Conservation (phyloP, 2,888 invertebrate species). For the Exephanes ischioxanthus region DNA sequence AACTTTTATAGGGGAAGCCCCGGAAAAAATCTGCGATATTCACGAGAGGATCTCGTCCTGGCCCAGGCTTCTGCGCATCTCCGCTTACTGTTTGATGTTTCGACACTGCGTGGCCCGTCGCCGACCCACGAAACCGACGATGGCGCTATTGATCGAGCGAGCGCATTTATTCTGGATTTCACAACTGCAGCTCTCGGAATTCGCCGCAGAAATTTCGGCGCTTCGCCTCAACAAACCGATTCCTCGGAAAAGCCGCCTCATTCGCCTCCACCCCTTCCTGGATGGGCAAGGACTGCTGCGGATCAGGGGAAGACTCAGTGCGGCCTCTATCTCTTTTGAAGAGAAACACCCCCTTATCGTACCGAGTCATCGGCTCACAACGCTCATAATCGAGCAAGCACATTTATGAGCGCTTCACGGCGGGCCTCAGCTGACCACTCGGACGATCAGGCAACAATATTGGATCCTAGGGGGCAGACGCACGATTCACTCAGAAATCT, state of each 20-base stretch:
- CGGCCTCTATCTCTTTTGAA: conserved; percentile 35
- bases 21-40: background rate
- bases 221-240: background rate
- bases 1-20: background rate
- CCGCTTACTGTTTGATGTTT: conserved; percentile 48
- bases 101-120: conserved; percentile 4
- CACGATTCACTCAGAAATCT: conserved; percentile 20
- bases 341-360: conserved; percentile 59
- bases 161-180: conserved; percentile 13
- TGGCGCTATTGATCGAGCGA: conserved; percentile 30
- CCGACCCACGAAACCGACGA: conserved; percentile 27
- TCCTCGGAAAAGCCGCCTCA: conserved; percentile 2
- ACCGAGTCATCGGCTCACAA: conserved; percentile 50
- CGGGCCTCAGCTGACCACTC: conserved; percentile 35
- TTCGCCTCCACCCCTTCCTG: conserved; percentile 51
- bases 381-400: conserved; percentile 30
- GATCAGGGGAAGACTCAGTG: conserved; percentile 55
- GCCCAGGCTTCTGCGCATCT: conserved; percentile 25
- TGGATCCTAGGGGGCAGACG: conserved; percentile 21
- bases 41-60: conserved; percentile 35
- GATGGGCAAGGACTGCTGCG: conserved; percentile 50
- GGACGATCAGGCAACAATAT: conserved; percentile 28
- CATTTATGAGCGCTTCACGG: conserved; percentile 17
- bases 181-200: too few species aligned
- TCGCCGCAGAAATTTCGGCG: conserved; percentile 18